phyloP scores from a whole-genome alignment of 1,140 invertebrate species.

The Brachionus koreanus region DNA sequence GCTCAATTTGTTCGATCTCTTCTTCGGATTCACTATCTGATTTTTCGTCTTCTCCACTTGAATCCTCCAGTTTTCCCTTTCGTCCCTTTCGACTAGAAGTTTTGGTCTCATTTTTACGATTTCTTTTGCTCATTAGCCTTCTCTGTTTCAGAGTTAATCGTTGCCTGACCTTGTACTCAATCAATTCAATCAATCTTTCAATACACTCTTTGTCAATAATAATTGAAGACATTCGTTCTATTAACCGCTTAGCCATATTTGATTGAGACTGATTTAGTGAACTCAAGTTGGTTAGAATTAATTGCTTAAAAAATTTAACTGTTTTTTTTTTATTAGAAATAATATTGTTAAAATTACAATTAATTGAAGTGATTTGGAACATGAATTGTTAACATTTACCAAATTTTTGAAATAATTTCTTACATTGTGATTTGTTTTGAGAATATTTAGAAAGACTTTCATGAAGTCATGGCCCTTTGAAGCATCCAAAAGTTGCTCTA shows the following conservation, averaged over 20 bases:
- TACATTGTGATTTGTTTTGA: constrained; percentile 34
- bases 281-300: constrained; percentile 86
- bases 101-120: constrained; percentile 49
- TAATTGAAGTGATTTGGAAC: constrained; percentile 24
- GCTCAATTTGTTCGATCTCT: constrained; percentile 52
- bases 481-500: constrained; percentile 8
- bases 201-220: constrained; percentile 83
- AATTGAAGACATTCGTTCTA: constrained; percentile 87
- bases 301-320: constrained; percentile 64
- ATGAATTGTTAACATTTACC: constrained; percentile 32
- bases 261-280: constrained; percentile 60
- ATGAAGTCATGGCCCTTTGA: constrained; percentile 24
- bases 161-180: constrained; percentile 49
- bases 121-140: constrained; percentile 48
- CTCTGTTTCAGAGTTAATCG: constrained; percentile 25
- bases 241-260: constrained; percentile 85
- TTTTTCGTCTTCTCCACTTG: constrained; percentile 49
- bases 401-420: constrained; percentile 38
- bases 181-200: constrained; percentile 53
- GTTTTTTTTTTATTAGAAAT: neutral
- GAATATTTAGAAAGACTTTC: constrained; percentile 1
- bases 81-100: constrained; percentile 49
- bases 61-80: constrained; percentile 37
- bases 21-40: constrained; percentile 49
- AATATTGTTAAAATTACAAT: neutral